phyloP scores from a whole-genome alignment of 1,140 invertebrate genomes.

The Drosophila guanche region DNA sequence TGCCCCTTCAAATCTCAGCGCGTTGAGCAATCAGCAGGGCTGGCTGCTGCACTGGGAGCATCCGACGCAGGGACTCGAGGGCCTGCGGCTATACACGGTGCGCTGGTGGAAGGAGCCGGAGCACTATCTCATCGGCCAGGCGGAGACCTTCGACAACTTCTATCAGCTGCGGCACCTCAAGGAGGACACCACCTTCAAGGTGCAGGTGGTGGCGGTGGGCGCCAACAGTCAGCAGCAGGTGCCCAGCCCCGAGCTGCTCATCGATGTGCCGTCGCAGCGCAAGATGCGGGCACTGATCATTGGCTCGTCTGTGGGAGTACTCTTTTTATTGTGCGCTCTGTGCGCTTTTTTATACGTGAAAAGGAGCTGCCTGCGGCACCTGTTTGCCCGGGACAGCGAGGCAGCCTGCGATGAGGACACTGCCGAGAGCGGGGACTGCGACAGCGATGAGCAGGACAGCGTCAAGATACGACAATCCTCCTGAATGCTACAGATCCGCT shows the following conservation, averaged over 20 bases:
- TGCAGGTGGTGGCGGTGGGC: constrained; percentile 87
- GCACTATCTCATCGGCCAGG: constrained; percentile 85
- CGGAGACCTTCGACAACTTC: constrained; percentile 87
- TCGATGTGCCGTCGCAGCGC: constrained; percentile 87
- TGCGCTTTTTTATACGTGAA: constrained; percentile 86
- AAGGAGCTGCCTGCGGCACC: constrained; percentile 73
- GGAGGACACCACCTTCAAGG: constrained; percentile 87
- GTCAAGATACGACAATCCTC: constrained; percentile 65
- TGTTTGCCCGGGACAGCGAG: constrained; percentile 58
- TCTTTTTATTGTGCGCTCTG: constrained; percentile 85
- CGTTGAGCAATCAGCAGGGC: constrained; percentile 85
- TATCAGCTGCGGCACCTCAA: constrained; percentile 87
- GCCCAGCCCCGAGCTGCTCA: constrained; percentile 85
- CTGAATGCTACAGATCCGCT: constrained; percentile 70
- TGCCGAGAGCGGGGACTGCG: constrained; percentile 66
- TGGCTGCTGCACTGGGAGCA: constrained; percentile 90
- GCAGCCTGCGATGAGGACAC: constrained; percentile 58
- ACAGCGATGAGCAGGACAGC: constrained; percentile 64
- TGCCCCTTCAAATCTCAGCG: constrained; percentile 88
- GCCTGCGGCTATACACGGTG: constrained; percentile 86
- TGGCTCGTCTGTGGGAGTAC: constrained; percentile 86
- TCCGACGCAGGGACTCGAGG: constrained; percentile 86
- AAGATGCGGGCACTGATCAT: constrained; percentile 87
- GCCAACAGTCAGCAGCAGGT: constrained; percentile 85
- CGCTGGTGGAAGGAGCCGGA: constrained; percentile 86